A percentile compares a stretch with the other conserved stretches of the same genome.
These are phyloP conservation scores for Margaritifera margaritifera DNA, from an alignment of 2,888 invertebrate genomes.

Conservation along the genomic window DNA sequence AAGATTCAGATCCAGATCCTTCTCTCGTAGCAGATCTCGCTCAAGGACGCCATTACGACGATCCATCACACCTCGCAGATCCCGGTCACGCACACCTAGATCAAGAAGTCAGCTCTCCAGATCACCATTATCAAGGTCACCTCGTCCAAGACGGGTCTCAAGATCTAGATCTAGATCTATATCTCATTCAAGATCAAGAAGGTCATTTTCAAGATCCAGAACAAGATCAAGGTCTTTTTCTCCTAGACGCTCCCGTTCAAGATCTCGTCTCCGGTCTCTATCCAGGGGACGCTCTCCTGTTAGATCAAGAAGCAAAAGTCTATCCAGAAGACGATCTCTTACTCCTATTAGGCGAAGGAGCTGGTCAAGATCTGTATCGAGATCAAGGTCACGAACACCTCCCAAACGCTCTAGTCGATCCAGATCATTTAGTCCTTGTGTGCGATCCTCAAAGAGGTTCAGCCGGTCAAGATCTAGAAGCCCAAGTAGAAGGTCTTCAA, in stretches of 20 bases:
- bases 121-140: conserved; percentile 30
- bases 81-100: conserved; percentile 17
- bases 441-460: conserved; percentile 11
- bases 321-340: conserved; percentile 19
- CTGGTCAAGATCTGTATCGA: conserved; percentile 22
- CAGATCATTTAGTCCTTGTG: conserved; percentile 14
- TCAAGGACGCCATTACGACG: conserved; percentile 13
- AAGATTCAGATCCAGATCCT: conserved; percentile 15
- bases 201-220: conserved; percentile 23
- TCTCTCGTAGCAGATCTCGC: conserved; percentile 23
- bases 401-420: conserved; percentile 13
- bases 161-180: conserved; percentile 31
- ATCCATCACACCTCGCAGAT: conserved; percentile 19
- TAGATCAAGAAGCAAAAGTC: conserved; percentile 12
- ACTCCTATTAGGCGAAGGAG: conserved; percentile 13
- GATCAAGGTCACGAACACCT: conserved; percentile 27
- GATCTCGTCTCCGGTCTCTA: conserved; percentile 18
- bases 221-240: conserved; percentile 28
- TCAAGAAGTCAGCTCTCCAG: conserved; percentile 16
- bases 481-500: conserved; percentile 32
- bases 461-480: conserved; percentile 37
- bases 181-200: conserved; percentile 39
- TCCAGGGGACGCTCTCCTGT: background rate
- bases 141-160: conserved; percentile 28
- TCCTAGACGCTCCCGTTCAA: conserved; percentile 38